Evolutionary conservation across 2,113 vertebrate species (phyloP), one percentile per base, ranked within the genome.

Genomic region (Pluvianellus socialis): DNA sequence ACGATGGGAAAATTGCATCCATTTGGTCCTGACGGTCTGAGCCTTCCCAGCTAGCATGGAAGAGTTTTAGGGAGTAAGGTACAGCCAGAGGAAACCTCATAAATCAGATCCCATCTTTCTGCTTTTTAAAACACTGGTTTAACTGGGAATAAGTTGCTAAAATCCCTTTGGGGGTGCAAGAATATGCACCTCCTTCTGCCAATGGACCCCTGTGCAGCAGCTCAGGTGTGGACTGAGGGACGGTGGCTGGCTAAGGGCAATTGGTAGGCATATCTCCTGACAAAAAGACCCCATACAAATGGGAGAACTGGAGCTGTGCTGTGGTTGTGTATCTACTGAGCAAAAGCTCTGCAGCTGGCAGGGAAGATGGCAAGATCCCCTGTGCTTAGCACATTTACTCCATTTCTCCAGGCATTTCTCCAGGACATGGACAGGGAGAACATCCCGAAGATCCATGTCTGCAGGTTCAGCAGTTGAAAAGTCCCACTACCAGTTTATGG

Each of bases 141-240:
- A 83, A 86, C 21, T 53, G 40, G 21, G 33, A 89, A 13, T 62
- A 80, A 56, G 27, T 24, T 76, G 17, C 24, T 66, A 53, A 92
- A 95, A 92, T 58, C 24, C 24, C 24, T 77, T 71, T 45, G 32
- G 22, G 19, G 24, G n/a, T 71, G 23, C 19, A 71, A n/a, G 32
- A 42, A 4, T 13, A 4, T 2, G 2, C 27, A 22, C 6, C 14
- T 70, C 55, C 38, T 82, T 63, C 0, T 3, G 1, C 52, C 0
- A 1, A 10, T 12, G 26, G 4, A 88, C 19, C 17, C 47, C 20
- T 3, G 1, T 45, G 53, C 65, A 86, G 27, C 1, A 4, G 22
- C 20, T 70, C 10, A 27, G 27, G n/a, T 42, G 19, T 70, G 62
- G 30, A 47, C 30, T 61, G 35, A 65, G 35, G 63, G 50, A 40